Conservation (phyloP, 2,888 invertebrate genomes). For the Phengaris alcon region DNA sequence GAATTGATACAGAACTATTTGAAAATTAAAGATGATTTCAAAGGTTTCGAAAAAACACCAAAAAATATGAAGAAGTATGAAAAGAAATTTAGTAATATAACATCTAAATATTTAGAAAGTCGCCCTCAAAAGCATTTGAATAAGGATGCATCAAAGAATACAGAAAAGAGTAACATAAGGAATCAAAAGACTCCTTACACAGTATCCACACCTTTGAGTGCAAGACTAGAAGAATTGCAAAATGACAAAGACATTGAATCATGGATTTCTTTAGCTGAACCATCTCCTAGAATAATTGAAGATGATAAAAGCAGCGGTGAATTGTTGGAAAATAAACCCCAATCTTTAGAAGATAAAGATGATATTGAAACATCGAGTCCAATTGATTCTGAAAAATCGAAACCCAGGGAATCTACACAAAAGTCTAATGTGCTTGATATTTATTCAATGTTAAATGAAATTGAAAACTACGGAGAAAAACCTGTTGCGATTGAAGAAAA, state of each 20-base stretch:
- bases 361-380: slow-evolving; percentile 32
- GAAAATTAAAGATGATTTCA: slow-evolving; percentile 67
- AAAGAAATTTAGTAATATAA: slow-evolving; percentile 51
- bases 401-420: slow-evolving; percentile 52
- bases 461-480: slow-evolving; percentile 69
- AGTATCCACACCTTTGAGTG: slow-evolving; percentile 56
- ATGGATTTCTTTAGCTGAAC: slow-evolving; percentile 72
- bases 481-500: slow-evolving; percentile 53
- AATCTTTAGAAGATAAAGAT: slow-evolving; percentile 26
- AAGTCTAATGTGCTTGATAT: slow-evolving; percentile 72
- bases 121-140: slow-evolving; percentile 57
- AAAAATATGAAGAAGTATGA: slow-evolving; percentile 56
- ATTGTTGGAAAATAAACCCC: slow-evolving; percentile 17
- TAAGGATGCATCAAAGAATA: slow-evolving; percentile 49
- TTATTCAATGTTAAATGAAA: slow-evolving; percentile 75
- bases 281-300: slow-evolving; percentile 59
- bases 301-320: slow-evolving; percentile 42
- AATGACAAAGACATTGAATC: slow-evolving; percentile 73
- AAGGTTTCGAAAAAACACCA: slow-evolving; percentile 38
- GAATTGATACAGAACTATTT: slow-evolving; percentile 71
- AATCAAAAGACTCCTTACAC: slow-evolving; percentile 57
- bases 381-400: slow-evolving; percentile 43
- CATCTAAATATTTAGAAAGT: slow-evolving; percentile 48
- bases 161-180: slow-evolving; percentile 44
- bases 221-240: slow-evolving; percentile 65